These are phyloP conservation scores for Camelus dromedarius DNA, from an alignment of 2,113 vertebrate species.

Conservation along the genomic window DNA sequence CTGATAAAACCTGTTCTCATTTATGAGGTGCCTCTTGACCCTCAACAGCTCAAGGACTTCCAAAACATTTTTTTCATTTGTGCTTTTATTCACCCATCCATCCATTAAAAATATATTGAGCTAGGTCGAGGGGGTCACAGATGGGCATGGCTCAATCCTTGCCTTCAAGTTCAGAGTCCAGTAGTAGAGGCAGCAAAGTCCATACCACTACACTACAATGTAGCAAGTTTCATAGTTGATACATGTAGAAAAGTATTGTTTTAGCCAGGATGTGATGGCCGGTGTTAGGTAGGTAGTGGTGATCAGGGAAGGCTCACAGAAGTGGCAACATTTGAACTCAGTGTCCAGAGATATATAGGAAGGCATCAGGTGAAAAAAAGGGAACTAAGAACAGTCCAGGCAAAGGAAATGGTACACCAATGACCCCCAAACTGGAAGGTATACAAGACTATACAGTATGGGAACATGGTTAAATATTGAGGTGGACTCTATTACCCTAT, in stretches of 20 bases:
- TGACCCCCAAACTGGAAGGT: not conserved
- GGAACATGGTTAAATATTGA: not conserved
- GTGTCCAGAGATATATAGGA: not conserved
- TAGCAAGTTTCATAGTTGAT: not conserved
- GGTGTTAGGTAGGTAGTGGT: not conserved
- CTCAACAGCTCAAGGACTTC: not conserved
- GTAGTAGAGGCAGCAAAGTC: slow-evolving; percentile 34
- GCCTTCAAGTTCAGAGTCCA: not conserved
- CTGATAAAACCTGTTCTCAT: slow-evolving; percentile 21
- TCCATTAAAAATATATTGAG: slow-evolving; percentile 22
- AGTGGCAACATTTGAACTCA: slow-evolving; percentile 24
- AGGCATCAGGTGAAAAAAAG: not conserved
- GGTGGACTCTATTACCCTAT: not conserved
- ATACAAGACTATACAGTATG: not conserved
- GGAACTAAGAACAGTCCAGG: not conserved
- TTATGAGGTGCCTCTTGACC: not conserved
- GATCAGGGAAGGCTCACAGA: slow-evolving; percentile 1
- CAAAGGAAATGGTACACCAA: not conserved
- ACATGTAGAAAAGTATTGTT: not conserved
- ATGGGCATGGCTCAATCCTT: not conserved
- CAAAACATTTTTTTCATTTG: slow-evolving; percentile 22
- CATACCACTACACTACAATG: not conserved
- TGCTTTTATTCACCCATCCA: not conserved
- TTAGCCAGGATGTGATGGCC: not conserved
- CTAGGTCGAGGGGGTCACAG: not conserved